A percentile compares a stretch with the other conserved stretches of the same genome.
Evolutionary conservation across 2,797 vertebrate species (phyloP).

Genomic region (Anabacerthia variegaticeps): DNA sequence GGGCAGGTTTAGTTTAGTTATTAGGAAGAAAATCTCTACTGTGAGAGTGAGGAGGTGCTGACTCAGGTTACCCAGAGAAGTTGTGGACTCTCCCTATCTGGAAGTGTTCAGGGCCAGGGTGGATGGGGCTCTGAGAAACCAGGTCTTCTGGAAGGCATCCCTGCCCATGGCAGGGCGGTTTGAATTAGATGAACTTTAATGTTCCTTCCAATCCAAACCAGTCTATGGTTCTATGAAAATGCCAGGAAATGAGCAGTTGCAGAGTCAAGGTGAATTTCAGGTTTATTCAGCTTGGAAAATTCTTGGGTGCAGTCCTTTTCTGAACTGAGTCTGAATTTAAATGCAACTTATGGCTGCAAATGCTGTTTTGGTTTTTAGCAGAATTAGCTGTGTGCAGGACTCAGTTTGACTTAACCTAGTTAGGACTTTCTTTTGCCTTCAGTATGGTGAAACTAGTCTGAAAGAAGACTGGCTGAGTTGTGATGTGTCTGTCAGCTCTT

Average conservation of each 20-base stretch:
- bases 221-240: not conserved
- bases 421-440: not conserved
- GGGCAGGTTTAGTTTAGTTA: not conserved
- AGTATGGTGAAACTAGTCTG: not conserved
- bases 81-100: not conserved
- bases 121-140: not conserved
- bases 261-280: not conserved
- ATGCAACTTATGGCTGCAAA: not conserved
- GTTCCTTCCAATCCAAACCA: not conserved
- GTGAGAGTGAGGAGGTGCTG: not conserved
- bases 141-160: not conserved
- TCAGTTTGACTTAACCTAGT: not conserved
- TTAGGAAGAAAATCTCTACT: not conserved
- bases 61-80: not conserved
- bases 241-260: not conserved
- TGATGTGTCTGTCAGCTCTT: not conserved
- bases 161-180: not conserved
- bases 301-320: not conserved
- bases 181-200: not conserved
- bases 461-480: not conserved
- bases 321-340: not conserved
- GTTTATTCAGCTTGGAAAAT: not conserved
- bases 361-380: not conserved
- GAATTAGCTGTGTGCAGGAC: not conserved
- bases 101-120: not conserved